These are phyloP conservation scores for Chaetoderma sp. DNA, from an alignment of 2,888 invertebrate species.

Conservation along the genomic window DNA sequence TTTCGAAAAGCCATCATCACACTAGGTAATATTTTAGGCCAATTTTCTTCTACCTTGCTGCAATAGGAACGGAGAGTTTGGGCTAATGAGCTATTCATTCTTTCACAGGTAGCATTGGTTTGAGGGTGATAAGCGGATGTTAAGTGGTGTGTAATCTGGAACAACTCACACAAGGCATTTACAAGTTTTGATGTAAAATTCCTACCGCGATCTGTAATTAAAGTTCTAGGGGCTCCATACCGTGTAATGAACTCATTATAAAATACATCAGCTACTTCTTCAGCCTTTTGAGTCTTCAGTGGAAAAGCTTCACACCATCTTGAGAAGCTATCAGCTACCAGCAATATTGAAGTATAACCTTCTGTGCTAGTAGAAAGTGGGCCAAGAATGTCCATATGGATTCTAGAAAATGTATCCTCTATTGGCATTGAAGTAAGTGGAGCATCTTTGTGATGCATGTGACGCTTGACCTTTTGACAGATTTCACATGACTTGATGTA, in stretches of 20 bases:
- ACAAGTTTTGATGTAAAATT: not conserved
- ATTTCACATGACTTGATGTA: conserved; percentile 1
- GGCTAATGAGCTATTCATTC: not conserved
- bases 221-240: not conserved
- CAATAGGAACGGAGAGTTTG: not conserved
- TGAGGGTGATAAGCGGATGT: not conserved
- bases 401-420: not conserved
- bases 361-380: not conserved
- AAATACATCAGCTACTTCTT: not conserved
- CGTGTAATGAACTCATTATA: not conserved
- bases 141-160: not conserved
- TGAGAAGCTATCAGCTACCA: not conserved
- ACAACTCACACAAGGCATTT: not conserved
- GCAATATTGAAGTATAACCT: not conserved
- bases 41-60: not conserved
- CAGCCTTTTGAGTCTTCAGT: not conserved
- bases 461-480: conserved; percentile 7
- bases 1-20: not conserved
- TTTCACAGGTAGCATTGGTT: conserved; percentile 2
- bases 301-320: conserved; percentile 1
- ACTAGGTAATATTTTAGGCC: not conserved
- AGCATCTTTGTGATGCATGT: not conserved
- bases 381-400: not conserved
- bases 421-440: not conserved
- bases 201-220: not conserved